Evolutionary conservation across 1,140 invertebrate species (phyloP), one percentile per base, ranked within the genome.

Genomic region (Mercenaria mercenaria): DNA sequence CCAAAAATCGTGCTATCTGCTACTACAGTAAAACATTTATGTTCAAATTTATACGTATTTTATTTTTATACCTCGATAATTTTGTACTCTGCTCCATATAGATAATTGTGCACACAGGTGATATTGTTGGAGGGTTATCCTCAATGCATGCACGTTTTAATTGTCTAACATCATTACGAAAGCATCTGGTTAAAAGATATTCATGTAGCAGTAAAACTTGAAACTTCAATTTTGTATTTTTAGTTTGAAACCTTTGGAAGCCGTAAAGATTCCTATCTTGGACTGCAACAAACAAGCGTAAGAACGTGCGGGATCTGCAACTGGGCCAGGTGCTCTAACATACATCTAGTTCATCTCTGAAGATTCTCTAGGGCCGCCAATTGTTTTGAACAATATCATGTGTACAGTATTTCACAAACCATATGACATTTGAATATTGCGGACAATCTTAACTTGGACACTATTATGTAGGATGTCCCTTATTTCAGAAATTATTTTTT

Each of bases 81-180:
- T 39, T 72, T 4, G 67, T 39, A 39, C 34, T 72, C 0, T 37
- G 67, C 1, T 72, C 6, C 6, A 37, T 39, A 39, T 20, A 41
- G 29, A 72, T 72, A 72, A 18, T 18, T 39, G 18, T 72, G 67
- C 18, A 72, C 67, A 41, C 67, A 72, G 67, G 67, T 72, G 67
- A 39, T 39, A 41, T 10, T 18, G 37, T 37, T 39, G 67, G 18
- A 29, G 10, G 18, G 34, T 39, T 41, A 72, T 72, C 67, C 39
- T 23, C 34, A 39, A 41, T 39, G 34, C 37, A 37, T 41, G 34
- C 34, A 72, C 8, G n/a, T 1, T 64, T 64, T 64, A 64, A 64
- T 64, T 64, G 26, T 64, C 59, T 64, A 29, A n/a, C 59, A 29
- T 64, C 59, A 64, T 64, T 64, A 64, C 59, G 26, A 64, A 64